These are phyloP conservation scores for Cettia cetti DNA, from an alignment of 2,113 vertebrate species.

Conservation along the genomic window DNA sequence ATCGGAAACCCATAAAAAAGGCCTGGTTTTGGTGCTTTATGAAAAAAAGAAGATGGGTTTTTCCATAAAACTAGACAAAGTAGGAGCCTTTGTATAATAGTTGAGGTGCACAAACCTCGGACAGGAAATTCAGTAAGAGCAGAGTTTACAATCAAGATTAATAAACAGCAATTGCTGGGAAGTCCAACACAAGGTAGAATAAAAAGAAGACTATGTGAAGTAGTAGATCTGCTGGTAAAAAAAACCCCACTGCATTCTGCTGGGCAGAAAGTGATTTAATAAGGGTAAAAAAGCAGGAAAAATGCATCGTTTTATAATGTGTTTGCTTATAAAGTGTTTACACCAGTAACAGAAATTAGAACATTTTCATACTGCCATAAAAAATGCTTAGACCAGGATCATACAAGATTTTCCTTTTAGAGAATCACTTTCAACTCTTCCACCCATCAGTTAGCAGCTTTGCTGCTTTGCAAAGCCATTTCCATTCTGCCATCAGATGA, in stretches of 20 bases:
- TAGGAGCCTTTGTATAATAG: neutral
- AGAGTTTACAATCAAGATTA: neutral
- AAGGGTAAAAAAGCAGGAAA: neutral
- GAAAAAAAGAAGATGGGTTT: neutral
- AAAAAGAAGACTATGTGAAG: neutral
- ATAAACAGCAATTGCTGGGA: neutral
- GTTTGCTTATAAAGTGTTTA: neutral
- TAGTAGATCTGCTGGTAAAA: neutral
- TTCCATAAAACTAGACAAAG: neutral
- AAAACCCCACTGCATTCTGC: rapidly evolving
- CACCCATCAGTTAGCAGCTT: neutral
- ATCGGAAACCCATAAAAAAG: neutral
- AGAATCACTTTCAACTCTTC: neutral
- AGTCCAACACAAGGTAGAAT: neutral
- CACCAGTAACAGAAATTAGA: neutral
- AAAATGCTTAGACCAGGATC: neutral
- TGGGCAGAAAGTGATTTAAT: neutral
- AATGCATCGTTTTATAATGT: neutral
- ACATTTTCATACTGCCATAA: neutral
- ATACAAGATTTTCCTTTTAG: neutral
- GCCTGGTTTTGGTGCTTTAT: neutral
- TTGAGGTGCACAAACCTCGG: neutral
- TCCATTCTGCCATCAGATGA: neutral
- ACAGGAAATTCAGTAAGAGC: neutral
- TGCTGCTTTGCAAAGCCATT: neutral